Percentiles rank a stretch among this genome's conserved stretches.
Evolutionary conservation across 2,113 vertebrate species (phyloP).

Genomic region (Perognathus longimembris): DNA sequence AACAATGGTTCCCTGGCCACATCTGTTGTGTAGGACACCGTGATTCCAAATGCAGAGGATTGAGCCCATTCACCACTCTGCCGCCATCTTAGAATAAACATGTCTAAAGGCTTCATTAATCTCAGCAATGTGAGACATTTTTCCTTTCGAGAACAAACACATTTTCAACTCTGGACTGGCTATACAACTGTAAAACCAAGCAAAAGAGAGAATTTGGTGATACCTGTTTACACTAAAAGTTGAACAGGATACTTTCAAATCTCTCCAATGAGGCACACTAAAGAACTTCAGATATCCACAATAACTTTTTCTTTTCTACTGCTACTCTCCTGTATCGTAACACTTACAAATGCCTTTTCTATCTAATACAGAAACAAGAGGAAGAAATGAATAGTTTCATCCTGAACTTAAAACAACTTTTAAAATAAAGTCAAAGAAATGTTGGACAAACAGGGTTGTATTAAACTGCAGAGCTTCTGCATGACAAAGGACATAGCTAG

Average conservation of each 20-base stretch:
- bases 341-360: neutral
- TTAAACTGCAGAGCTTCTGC: too few relatives aligned
- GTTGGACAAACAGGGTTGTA: too few relatives aligned
- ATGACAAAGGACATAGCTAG: too few relatives aligned
- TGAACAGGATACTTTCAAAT: neutral
- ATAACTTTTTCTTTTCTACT: conserved; percentile 16
- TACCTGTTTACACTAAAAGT: conserved; percentile 60
- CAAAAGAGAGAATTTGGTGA: conserved; percentile 42
- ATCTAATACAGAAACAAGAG: neutral
- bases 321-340: neutral
- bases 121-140: conserved; percentile 67
- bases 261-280: neutral
- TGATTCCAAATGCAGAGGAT: conserved; percentile 43
- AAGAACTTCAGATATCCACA: neutral
- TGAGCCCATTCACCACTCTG: conserved; percentile 53
- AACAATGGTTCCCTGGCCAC: conserved; percentile 61
- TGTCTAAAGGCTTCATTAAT: conserved; percentile 72
- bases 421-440: too few relatives aligned
- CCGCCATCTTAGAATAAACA: conserved; percentile 78
- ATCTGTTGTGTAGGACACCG: conserved; percentile 26
- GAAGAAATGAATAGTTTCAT: neutral
- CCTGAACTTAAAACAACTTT: conserved; percentile 19
- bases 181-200: conserved; percentile 68
- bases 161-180: conserved; percentile 56
- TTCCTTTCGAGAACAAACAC: conserved; percentile 74